Evolutionary conservation across 2,888 invertebrate genomes (phyloP).

Genomic region (Tetragonisca angustula): DNA sequence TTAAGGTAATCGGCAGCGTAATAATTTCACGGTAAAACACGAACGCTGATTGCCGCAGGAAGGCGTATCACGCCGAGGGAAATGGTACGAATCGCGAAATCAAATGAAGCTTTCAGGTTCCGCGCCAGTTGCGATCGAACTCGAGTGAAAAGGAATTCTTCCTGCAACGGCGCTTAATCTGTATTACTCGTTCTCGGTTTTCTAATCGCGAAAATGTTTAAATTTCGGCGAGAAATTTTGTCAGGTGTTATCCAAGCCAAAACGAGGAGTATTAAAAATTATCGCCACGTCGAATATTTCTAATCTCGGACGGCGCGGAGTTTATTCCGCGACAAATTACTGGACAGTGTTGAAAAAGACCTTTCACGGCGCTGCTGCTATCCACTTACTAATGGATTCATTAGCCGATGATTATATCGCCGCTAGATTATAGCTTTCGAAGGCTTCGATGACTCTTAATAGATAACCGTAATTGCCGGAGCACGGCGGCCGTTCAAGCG

Average conservation of each 20-base stretch:
- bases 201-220: not conserved
- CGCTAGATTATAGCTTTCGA: slow-evolving; percentile 22
- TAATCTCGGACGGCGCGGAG: not conserved
- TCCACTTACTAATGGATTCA: slow-evolving; percentile 26
- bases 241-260: not conserved
- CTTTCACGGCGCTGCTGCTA: slow-evolving; percentile 9
- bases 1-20: not conserved
- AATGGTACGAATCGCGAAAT: not conserved
- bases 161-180: not conserved
- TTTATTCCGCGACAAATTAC: slow-evolving; percentile 25
- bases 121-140: not conserved
- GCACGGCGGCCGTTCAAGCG: not conserved
- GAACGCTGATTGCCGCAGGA: not conserved
- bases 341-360: slow-evolving; percentile 16
- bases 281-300: slow-evolving; percentile 2
- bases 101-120: not conserved
- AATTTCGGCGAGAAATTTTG: not conserved
- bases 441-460: slow-evolving; percentile 28
- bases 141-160: not conserved
- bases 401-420: slow-evolving; percentile 39
- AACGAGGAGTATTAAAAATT: slow-evolving; percentile 1
- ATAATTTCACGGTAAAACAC: not conserved
- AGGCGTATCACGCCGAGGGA: not conserved
- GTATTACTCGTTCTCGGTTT: not conserved
- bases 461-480: slow-evolving; percentile 11